These are phyloP conservation scores for Papilio polyxenes DNA, from an alignment of 1,140 invertebrate genomes.

Conservation along the genomic window DNA sequence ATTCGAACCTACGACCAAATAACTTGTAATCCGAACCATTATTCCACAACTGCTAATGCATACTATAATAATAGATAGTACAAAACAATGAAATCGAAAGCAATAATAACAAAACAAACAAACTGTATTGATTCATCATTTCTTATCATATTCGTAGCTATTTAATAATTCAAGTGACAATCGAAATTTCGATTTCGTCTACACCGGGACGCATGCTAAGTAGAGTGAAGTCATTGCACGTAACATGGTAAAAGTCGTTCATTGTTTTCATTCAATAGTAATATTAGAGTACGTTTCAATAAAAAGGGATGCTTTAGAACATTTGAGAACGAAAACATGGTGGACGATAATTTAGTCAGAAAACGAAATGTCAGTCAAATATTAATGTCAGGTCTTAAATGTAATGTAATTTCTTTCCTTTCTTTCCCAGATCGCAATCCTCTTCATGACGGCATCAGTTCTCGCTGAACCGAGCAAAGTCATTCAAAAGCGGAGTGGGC, in stretches of 20 bases:
- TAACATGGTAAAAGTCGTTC: conserved; percentile 64
- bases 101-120: conserved; percentile 48
- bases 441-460: conserved; percentile 66
- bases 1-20: not conserved
- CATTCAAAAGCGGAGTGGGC: conserved; percentile 71
- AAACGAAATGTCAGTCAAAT: too few species aligned
- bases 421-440: conserved; percentile 62
- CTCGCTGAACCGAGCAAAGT: conserved; percentile 73
- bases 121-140: conserved; percentile 51
- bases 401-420: not conserved
- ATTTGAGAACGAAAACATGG: not conserved
- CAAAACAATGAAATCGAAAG: conserved; percentile 37
- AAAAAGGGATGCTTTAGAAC: not conserved
- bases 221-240: conserved; percentile 59
- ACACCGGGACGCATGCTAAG: conserved; percentile 47
- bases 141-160: conserved; percentile 46
- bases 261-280: conserved; percentile 46
- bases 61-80: not conserved
- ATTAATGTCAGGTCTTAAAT: too few species aligned
- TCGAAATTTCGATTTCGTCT: conserved; percentile 57
- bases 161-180: conserved; percentile 49
- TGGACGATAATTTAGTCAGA: too few species aligned
- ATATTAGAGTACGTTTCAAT: not conserved
- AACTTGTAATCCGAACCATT: not conserved
- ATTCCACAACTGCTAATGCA: not conserved